A percentile compares a stretch with the other conserved stretches of the same genome.
Conservation (phyloP, 2,888 invertebrate species). For the Watsonalla binaria region DNA sequence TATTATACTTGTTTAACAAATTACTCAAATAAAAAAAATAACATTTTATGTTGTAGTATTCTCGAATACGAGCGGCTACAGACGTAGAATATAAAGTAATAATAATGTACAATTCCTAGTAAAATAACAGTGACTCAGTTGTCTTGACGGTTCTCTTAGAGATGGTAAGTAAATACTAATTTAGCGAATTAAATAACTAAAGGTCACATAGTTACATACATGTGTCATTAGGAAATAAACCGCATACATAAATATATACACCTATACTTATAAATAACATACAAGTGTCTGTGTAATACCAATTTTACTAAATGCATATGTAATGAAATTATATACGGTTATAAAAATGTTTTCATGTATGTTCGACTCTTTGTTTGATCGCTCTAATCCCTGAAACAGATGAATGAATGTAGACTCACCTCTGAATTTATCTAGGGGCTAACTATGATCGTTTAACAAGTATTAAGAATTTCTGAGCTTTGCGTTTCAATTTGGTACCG, state of each 20-base stretch:
- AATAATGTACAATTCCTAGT: not conserved
- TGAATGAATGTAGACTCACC: too few species aligned
- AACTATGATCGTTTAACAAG: too few species aligned
- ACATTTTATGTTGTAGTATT: not conserved
- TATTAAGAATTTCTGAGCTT: too few species aligned
- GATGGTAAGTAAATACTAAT: not conserved
- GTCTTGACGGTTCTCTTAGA: not conserved
- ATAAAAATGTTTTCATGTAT: too few species aligned
- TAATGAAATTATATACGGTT: too few species aligned
- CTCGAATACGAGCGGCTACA: not conserved
- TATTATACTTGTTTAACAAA: not conserved
- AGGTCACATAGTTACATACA: conserved; percentile 2
- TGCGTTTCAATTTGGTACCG: too few species aligned
- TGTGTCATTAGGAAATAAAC: conserved; percentile 1
- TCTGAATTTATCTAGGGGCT: too few species aligned
- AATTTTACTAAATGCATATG: too few species aligned
- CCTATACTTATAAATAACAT: too few species aligned
- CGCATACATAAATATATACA: not conserved
- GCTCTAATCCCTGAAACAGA: too few species aligned
- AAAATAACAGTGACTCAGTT: not conserved
- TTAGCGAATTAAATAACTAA: not conserved
- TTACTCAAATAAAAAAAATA: not conserved
- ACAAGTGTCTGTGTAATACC: too few species aligned
- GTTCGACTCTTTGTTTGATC: too few species aligned
- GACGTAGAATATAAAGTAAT: not conserved